phyloP scores from a whole-genome alignment of 1,140 invertebrate genomes.

The Brachionus angularis region DNA sequence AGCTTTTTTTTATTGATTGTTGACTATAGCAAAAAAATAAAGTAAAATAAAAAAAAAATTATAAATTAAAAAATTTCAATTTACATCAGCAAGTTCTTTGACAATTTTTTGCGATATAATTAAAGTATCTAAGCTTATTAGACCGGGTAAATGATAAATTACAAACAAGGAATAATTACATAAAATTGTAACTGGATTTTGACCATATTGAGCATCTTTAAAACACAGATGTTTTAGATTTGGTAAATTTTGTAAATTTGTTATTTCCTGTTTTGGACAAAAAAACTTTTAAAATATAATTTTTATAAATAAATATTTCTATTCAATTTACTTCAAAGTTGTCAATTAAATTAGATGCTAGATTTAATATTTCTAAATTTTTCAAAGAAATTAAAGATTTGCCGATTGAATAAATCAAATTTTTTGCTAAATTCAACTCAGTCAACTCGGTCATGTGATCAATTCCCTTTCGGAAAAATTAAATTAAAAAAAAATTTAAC shows the following conservation, averaged over 20 bases:
- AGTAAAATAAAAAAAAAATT: background rate
- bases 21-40: conserved; percentile 16
- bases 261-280: conserved; percentile 54
- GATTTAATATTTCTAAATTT: conserved; percentile 52
- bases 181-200: conserved; percentile 51
- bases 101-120: conserved; percentile 52
- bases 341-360: conserved; percentile 54
- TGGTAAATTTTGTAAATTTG: conserved; percentile 51
- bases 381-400: conserved; percentile 50
- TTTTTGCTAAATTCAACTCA: conserved; percentile 56
- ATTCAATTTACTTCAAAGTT: conserved; percentile 51
- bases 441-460: conserved; percentile 47
- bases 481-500: background rate
- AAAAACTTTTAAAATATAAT: conserved; percentile 3
- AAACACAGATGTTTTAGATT: conserved; percentile 50
- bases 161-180: conserved; percentile 57
- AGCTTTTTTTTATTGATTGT: conserved; percentile 58
- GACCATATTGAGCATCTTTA: conserved; percentile 53
- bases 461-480: background rate
- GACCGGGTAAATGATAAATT: conserved; percentile 54
- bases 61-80: too few species aligned
- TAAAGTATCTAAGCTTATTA: conserved; percentile 52
- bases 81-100: conserved; percentile 54
- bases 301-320: background rate
- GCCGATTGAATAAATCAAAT: conserved; percentile 56